A percentile compares a stretch with the other conserved stretches of the same genome.
These are phyloP conservation scores for Oreochromis aureus DNA, from an alignment of 2,113 vertebrate genomes.

Conservation along the genomic window DNA sequence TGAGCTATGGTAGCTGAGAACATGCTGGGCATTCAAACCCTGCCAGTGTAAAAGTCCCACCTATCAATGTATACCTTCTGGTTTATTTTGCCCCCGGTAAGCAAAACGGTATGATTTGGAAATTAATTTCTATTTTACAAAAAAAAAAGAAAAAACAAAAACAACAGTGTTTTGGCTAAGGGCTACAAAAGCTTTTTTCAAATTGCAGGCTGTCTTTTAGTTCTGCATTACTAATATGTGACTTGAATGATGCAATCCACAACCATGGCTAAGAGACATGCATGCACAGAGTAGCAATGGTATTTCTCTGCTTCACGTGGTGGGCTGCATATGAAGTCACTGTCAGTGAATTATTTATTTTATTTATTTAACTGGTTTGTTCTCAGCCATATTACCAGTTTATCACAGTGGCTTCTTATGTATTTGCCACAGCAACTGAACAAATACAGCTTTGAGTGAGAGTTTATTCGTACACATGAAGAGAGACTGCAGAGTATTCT, in stretches of 20 bases:
- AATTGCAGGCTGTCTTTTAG: neutral
- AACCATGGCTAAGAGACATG: neutral
- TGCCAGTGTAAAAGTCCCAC: neutral
- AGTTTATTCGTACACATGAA: neutral
- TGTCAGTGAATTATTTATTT: neutral
- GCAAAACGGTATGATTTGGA: neutral
- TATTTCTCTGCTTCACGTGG: neutral
- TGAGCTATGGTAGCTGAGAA: neutral
- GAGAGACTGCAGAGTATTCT: neutral
- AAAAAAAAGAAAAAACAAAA: fast-evolving
- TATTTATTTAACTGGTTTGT: neutral
- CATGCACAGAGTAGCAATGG: neutral
- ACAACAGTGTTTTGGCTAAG: neutral
- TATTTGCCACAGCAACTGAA: neutral
- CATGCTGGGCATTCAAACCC: neutral
- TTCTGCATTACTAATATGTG: neutral
- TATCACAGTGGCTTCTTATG: neutral
- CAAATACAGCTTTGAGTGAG: neutral
- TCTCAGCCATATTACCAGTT: neutral
- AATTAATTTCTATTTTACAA: neutral
- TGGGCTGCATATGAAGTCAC: neutral
- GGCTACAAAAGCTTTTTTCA: neutral
- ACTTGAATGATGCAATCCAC: neutral
- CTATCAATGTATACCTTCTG: neutral
- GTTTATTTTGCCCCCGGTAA: neutral